Evolutionary conservation across 2,888 invertebrate genomes (phyloP).

Genomic region (Drosophila meridiana): DNA sequence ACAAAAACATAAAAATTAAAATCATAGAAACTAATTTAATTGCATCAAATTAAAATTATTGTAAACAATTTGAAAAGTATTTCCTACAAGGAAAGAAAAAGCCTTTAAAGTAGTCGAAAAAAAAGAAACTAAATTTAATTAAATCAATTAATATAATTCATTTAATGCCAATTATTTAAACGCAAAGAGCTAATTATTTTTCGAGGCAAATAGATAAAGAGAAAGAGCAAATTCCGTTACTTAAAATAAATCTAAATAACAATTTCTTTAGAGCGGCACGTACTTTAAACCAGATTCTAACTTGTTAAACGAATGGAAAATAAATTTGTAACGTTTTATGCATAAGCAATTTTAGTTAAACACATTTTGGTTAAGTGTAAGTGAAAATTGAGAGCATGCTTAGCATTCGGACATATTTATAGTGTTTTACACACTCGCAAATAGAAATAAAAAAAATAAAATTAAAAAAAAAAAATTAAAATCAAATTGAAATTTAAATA

Average conservation of each 20-base stretch:
- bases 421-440: constrained; percentile 61
- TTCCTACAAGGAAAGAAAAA: constrained; percentile 83
- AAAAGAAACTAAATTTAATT: constrained; percentile 43
- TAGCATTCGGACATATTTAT: constrained; percentile 76
- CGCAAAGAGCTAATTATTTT: constrained; percentile 35
- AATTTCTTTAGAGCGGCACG: constrained; percentile 51
- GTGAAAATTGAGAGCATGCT: constrained; percentile 54
- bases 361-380: constrained; percentile 33
- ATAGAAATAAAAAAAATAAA: constrained; percentile 20
- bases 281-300: constrained; percentile 58
- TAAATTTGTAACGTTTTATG: constrained; percentile 7
- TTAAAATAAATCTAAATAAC: constrained; percentile 59
- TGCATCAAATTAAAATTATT: constrained; percentile 44
- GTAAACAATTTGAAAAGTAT: constrained; percentile 78
- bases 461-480: background rate
- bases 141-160: constrained; percentile 52
- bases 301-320: constrained; percentile 23
- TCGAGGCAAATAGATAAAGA: constrained; percentile 21
- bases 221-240: constrained; percentile 66
- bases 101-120: constrained; percentile 79
- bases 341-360: constrained; percentile 12
- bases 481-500: constrained; percentile 27
- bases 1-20: constrained; percentile 39
- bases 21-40: constrained; percentile 43
- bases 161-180: constrained; percentile 66